Evolutionary conservation across 2,888 invertebrate genomes (phyloP), one percentile per base, ranked within the genome.

Genomic region (Melinaea marsaeus): DNA sequence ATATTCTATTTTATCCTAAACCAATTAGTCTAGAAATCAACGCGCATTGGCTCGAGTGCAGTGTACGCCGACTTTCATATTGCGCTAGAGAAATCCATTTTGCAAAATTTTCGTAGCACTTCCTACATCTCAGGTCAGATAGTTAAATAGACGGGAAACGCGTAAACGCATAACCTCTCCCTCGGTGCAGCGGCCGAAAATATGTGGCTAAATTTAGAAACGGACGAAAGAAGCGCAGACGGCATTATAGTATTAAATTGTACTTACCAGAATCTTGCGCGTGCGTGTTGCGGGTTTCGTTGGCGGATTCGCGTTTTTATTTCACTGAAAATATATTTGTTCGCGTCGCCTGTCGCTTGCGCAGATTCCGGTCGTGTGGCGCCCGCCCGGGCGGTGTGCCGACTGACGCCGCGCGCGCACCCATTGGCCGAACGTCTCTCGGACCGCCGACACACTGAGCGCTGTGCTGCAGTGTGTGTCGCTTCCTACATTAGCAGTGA

Each of bases 351-450:
- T 72, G 80, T 79, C 86, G 87, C 88, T 80, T 78, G 89, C 89
- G 86, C 88, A 85, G 90, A 90, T 80, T 79, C 90, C 83, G 90
- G 90, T 90, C 90, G 90, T 90, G 88, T 88, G 88, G 89, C 90
- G 85, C 88, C 90, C 90, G 90, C 90, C 89, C 90, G 89, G 90
- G 90, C 90, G 90, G 90, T 79, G 77, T 81, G 90, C 88, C 88
- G 89, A 90, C 90, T 90, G 89, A 76, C 72, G 75, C 73, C 75
- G 74, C 76, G 74, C 67, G 72, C 75, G 72, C 78, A 72, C 71
- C 62, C 70, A 69, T 64, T 63, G 66, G 66, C 61, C 65, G 70
- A 63, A 58, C 58, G 58, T 64, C 66, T 62, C 66, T 66, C 66
- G 62, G 66, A 60, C 64, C 60, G 60, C 34, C 47, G 58, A 59